Base-by-base conservation (phyloP, 2,888 invertebrate species). In the Terebella lapidaria region DNA sequence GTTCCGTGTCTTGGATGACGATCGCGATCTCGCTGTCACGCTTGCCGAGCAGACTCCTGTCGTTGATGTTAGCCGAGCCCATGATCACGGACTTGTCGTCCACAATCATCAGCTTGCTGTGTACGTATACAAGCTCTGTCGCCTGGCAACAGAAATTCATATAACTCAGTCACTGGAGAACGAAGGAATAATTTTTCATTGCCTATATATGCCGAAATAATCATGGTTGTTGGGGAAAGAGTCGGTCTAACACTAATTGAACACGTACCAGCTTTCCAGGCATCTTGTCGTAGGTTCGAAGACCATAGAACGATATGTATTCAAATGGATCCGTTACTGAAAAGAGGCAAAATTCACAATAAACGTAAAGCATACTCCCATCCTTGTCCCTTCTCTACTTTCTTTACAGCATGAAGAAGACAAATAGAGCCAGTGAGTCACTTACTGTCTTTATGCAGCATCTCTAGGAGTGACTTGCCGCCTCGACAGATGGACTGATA, bases 51-150 rank as follows among this genome's bases (percentile, higher is more conserved):
- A 97, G 86, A 59, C 94, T 95, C 56, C 97, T 84, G 78, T 99
- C 97, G 76, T 99, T 99, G 70, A 99, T 94, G 76, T 99, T 99
- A 0, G 97, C 96, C 3, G 95, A 96, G 22, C 97, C 97, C 72
- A 96, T 95, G 65, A 99, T 94, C 0, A 92, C 88, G 1, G 87
- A 75, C 85, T 87, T 87, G 79, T 99, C 97, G 77, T 99, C 97
- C 0, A 90, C 90, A 63, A 99, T 93, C 81, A 97, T 85, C 60
- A 99, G 82, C 82, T 99, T 99, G 60, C 95, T 94, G 82, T 99
- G 97, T 18, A 99, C 94, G 81, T 99, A 99, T 59, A 99, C 88
- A 5, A 97, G 83, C 80, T 97, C 97, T 0, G 94, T 92, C 53
- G 95, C 88, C 83, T 84, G 72, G 15, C 63, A 61, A 55, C 5